Evolutionary conservation across 2,888 invertebrate genomes (phyloP).

Genomic region (Mythimna vitellina): DNA sequence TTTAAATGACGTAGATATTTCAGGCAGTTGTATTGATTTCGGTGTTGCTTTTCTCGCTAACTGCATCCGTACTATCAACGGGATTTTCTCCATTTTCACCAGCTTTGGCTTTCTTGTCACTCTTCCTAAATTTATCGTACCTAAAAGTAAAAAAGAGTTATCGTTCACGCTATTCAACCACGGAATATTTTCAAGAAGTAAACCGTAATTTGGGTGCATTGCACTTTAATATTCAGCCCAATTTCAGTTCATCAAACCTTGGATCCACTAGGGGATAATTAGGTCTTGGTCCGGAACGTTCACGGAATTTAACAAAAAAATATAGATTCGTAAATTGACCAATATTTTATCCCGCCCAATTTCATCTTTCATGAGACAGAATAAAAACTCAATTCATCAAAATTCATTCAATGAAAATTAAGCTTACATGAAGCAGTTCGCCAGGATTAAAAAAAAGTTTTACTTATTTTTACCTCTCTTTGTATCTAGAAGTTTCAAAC

Average conservation of each 20-base stretch:
- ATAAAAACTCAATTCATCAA: too few species aligned
- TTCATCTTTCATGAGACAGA: too few species aligned
- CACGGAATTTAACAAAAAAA: too few species aligned
- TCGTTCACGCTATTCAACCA: background rate
- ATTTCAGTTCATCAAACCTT: background rate
- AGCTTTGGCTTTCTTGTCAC: constrained; percentile 90
- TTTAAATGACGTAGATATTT: constrained; percentile 30
- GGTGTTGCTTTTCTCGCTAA: constrained; percentile 78
- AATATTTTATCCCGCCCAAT: too few species aligned
- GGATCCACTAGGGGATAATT: too few species aligned
- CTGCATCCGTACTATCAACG: constrained; percentile 76
- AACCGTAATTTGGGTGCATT: background rate
- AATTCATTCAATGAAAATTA: too few species aligned
- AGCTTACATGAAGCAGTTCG: too few species aligned
- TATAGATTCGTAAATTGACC: too few species aligned
- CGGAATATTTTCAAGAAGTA: background rate
- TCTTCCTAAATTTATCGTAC: constrained; percentile 92
- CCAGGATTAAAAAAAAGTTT: too few species aligned
- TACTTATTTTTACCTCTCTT: too few species aligned
- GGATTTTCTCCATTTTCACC: constrained; percentile 83
- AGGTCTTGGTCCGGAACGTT: too few species aligned
- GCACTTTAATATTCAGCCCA: background rate
- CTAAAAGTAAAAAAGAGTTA: constrained; percentile 74
- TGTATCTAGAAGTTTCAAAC: too few species aligned
- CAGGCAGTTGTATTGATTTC: constrained; percentile 80